Evolutionary conservation across 2,888 invertebrate genomes (phyloP), one percentile per base, ranked within the genome.

Genomic region (Thereva nobilitata): DNA sequence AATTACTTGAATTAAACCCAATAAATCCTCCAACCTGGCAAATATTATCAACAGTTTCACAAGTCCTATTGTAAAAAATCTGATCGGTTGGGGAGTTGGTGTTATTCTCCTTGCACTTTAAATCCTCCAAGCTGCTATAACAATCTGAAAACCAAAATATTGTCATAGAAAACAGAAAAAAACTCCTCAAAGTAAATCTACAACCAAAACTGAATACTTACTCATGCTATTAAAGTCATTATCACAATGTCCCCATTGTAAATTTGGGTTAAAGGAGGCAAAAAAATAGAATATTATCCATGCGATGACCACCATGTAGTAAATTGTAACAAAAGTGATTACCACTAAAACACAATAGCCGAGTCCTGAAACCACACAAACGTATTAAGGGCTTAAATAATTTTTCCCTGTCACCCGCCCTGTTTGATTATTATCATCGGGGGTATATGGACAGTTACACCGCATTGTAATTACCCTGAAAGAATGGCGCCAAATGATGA

Each of bases 271-370:
- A 70, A 91, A 85, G 0, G 91, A 90, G 1, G 88, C 87, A 61
- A 88, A 86, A 41, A 88, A 87, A 77, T 91, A 92, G 77, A 89
- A 90, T 23, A 90, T 78, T 0, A 89, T 88, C 89, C 91, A 92
- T 0, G 89, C 85, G 52, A 91, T 89, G 69, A 92, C 89, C 44
- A 91, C 86, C 87, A 91, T 92, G 80, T 91, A 92, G 77, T 91
- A 92, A 71, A 91, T 84, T 12, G 87, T 87, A 61, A 91, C 86
- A 49, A 90, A 81, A n/a, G 84, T 84, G 45, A 92, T 88, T 35
- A 90, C 87, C 44, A 89, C 84, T 70, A 91, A 80, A 0, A 89
- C 89, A 71, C 87, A 87, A 74, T 87, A 86, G 1, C 89, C 89
- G 1, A 89, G 78, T 1, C 87, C 87, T 73, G 80, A 81, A 75